These are phyloP conservation scores for Callocephalon fimbriatum DNA, from an alignment of 2,113 vertebrate species.

Conservation along the genomic window DNA sequence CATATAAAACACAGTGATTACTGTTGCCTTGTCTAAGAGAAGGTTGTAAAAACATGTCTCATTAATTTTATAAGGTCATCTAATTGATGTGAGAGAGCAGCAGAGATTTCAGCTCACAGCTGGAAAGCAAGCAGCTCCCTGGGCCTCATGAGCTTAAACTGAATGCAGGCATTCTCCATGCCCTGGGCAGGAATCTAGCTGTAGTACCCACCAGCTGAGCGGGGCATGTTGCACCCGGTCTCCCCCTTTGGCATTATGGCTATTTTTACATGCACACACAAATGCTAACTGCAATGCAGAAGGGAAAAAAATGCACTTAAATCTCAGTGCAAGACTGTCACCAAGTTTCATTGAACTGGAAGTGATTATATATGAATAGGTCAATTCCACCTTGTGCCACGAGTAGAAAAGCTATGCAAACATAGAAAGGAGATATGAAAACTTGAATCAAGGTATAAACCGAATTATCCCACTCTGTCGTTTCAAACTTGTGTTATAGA, in stretches of 20 bases:
- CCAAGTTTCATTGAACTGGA: neutral
- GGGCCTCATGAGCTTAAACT: accelerated
- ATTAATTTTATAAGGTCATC: conserved; percentile 32
- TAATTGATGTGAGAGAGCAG: neutral
- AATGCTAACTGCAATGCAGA: neutral
- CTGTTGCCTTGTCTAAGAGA: neutral
- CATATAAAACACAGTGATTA: neutral
- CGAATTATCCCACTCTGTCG: neutral
- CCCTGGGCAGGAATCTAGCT: neutral
- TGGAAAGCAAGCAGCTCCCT: neutral
- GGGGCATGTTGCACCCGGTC: accelerated
- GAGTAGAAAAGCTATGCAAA: neutral
- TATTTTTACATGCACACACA: neutral
- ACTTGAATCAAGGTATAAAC: neutral
- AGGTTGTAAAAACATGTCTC: conserved; percentile 29
- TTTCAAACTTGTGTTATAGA: neutral
- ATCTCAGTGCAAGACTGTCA: neutral
- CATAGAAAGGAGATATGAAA: neutral
- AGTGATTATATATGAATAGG: neutral
- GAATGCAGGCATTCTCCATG: neutral
- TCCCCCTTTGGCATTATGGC: neutral
- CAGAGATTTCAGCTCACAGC: neutral
- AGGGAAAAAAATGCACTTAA: neutral
- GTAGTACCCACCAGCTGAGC: accelerated
- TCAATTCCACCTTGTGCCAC: neutral